Evolutionary conservation across 2,888 invertebrate genomes (phyloP).

Genomic region (Phaedon cochleariae): DNA sequence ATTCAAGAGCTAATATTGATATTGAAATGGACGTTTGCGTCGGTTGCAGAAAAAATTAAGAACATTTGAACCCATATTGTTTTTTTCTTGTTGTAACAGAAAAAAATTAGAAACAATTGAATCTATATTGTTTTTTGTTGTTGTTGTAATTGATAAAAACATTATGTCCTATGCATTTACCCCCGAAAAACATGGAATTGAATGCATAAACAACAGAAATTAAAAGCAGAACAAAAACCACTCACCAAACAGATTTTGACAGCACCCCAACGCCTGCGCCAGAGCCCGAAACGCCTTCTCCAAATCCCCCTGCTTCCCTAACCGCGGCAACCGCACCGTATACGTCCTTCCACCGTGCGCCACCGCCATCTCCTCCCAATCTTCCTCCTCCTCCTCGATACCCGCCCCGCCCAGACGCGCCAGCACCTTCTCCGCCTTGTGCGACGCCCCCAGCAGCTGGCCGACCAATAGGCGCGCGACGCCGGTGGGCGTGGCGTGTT

Average conservation of each 20-base stretch:
- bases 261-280: conserved; percentile 66
- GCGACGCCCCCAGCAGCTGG: conserved; percentile 54
- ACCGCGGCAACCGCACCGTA: conserved; percentile 66
- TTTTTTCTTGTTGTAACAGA: too few species aligned
- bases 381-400: conserved; percentile 58
- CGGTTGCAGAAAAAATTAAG: too few species aligned
- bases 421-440: conserved; percentile 57
- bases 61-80: too few species aligned
- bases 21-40: too few species aligned
- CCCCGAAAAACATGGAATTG: too few species aligned
- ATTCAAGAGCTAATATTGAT: too few species aligned
- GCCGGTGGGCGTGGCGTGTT: conserved; percentile 62
- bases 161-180: too few species aligned
- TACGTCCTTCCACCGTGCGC: conserved; percentile 62
- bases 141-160: too few species aligned
- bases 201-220: too few species aligned
- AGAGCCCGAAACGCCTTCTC: conserved; percentile 66
- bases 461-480: conserved; percentile 58
- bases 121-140: too few species aligned
- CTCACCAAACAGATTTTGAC: conserved; percentile 67
- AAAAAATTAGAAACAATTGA: too few species aligned
- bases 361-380: conserved; percentile 59
- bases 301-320: conserved; percentile 60
- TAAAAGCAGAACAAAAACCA: too few species aligned
- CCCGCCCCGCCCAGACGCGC: conserved; percentile 48